Evolutionary conservation across 2,113 vertebrate species (phyloP).

Genomic region (Nothoprocta perdicaria): DNA sequence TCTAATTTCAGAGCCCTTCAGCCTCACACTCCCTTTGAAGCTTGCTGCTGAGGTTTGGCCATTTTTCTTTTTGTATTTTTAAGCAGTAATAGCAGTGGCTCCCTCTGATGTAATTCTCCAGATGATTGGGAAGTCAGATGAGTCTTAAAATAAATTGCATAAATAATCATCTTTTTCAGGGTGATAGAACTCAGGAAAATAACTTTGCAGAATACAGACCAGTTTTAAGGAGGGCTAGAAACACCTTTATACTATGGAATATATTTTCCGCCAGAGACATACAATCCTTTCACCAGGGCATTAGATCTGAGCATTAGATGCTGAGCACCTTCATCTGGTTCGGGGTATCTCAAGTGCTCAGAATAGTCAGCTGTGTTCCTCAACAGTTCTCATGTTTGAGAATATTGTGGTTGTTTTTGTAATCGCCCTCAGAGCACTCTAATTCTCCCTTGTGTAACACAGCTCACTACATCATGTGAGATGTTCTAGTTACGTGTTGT

Average conservation of each 20-base stretch:
- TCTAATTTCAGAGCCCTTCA: not conserved
- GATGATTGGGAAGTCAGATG: not conserved
- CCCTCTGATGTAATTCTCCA: not conserved
- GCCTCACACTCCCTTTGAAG: not conserved
- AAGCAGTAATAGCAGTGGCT: not conserved
- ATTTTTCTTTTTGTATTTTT: not conserved
- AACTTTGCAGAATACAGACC: not conserved
- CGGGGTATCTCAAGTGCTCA: not conserved
- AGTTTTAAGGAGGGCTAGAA: not conserved
- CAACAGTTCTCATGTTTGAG: not conserved
- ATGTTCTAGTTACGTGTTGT: not conserved
- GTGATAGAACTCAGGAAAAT: not conserved
- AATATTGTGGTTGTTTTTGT: not conserved
- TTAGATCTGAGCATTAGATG: not conserved
- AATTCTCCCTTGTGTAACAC: not conserved
- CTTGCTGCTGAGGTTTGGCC: not conserved
- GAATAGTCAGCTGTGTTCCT: not conserved
- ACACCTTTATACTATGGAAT: not conserved
- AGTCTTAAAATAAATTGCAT: not conserved
- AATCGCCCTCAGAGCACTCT: not conserved
- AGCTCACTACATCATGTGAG: not conserved
- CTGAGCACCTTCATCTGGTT: not conserved
- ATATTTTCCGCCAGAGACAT: not conserved
- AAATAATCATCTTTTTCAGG: not conserved
- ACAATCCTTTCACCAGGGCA: not conserved